Base-by-base conservation (phyloP, 2,797 vertebrate species). In the Melanotaenia nigrans region DNA sequence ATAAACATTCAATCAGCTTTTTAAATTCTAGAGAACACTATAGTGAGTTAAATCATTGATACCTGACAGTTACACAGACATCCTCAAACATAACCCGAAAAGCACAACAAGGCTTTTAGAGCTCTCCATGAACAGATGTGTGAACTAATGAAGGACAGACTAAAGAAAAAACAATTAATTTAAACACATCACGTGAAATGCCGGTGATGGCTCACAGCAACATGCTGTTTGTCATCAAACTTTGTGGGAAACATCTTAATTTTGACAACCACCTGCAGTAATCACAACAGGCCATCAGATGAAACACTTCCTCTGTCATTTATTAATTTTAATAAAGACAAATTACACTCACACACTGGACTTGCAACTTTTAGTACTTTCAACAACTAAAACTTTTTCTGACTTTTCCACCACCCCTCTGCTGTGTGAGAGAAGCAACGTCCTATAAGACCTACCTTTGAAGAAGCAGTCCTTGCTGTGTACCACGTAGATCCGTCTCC, bases 381-480 rank as follows among this genome's bases (percentile, higher is more conserved):
- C 12, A 55, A 18, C 11, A 35, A 57, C n/a, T 32, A n/a, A 53
- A 32, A 4, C 6, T 10, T 60, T 60, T 59, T 51, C 9, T 10
- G 53, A 33, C 40, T 56, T 56, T 38, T 4, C 8, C 16, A 51
- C 11, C 25, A 28, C 30, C 35, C 14, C 14, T 49, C 18, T 49
- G 58, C 61, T 22, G 56, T 54, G 25, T 71, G 57, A 22, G 22
- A 28, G 38, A 22, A 24, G 45, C 12, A 38, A 42, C 9, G 10
- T 13, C 8, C 18, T 24, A 2, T 24, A 8, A n/a, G n/a, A 35
- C 53, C 61, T 95, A 99, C 97, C 97, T 99, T 94, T 96, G 90
- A 99, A 97, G 94, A 99, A 98, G 73, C 97, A 99, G 88, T 96
- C 96, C 90, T 97, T 97, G 95, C 94, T 96, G 92, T 95, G 96